These are phyloP conservation scores for Conchocele bisecta DNA, from an alignment of 2,888 invertebrate species.

Conservation along the genomic window DNA sequence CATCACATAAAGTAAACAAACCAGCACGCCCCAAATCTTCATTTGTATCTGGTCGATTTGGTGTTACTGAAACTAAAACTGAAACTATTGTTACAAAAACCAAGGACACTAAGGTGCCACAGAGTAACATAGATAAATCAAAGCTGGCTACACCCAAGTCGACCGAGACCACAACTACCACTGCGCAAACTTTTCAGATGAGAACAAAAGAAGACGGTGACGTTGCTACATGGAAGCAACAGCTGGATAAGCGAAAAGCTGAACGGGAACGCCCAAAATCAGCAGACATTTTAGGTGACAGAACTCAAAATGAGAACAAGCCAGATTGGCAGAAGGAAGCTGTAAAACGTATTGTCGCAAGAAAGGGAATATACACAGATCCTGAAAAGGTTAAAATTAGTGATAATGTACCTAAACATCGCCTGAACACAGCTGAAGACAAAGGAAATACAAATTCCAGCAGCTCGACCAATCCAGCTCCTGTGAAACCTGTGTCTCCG, in stretches of 20 bases:
- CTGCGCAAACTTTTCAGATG: too few relatives aligned
- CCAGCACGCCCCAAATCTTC: slow-evolving; percentile 51
- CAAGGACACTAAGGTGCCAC: too few relatives aligned
- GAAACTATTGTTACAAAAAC: slow-evolving; percentile 36
- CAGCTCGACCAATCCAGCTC: not conserved
- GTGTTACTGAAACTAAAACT: slow-evolving; percentile 20
- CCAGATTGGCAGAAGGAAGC: slow-evolving; percentile 77
- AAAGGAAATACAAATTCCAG: not conserved
- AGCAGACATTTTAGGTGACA: slow-evolving; percentile 55
- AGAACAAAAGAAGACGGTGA: slow-evolving; percentile 48
- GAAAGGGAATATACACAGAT: slow-evolving; percentile 71
- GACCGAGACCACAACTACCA: too few relatives aligned
- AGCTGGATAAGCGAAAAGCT: slow-evolving; percentile 51
- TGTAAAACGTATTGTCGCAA: slow-evolving; percentile 67
- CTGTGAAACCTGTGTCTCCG: slow-evolving; percentile 31
- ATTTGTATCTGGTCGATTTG: slow-evolving; percentile 47
- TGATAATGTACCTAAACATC: slow-evolving; percentile 3
- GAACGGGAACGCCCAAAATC: slow-evolving; percentile 60
- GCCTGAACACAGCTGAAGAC: not conserved
- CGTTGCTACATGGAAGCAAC: slow-evolving; percentile 64
- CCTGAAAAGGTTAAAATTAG: slow-evolving; percentile 60
- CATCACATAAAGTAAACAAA: slow-evolving; percentile 1
- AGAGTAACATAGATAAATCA: too few relatives aligned
- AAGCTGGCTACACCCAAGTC: too few relatives aligned
- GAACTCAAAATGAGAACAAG: slow-evolving; percentile 36